Base-by-base conservation (phyloP, 2,888 invertebrate species). In the Invenusta paracnida region DNA sequence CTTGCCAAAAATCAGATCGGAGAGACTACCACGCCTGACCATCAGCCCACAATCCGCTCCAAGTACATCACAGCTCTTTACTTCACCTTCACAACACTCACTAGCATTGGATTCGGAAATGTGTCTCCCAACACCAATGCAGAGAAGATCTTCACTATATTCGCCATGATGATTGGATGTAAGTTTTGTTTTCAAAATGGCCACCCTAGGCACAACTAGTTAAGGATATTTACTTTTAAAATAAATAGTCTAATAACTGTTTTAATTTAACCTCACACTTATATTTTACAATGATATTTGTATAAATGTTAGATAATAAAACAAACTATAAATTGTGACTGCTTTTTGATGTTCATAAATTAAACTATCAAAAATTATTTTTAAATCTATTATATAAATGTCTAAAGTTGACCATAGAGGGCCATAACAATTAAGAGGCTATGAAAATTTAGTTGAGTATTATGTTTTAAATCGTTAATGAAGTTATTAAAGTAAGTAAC, bases 31-130 rank as follows among this genome's bases (percentile, higher is more conserved):
- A n/a, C 86, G 27, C n/a, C n/a, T 30, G 23, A 25, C 0, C 85
- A 83, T 2, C 91, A 91, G 25, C 91, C 91, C 0, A 90, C 90
- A 83, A 90, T 91, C 66, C 88, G 89, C 86, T 90, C 91, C 79
- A 89, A 89, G 86, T 91, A 91, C 87, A 90, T 91, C 84, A 91
- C 91, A 27, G 89, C 91, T 5, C 88, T 91, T 30, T 92, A 91
- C 88, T 92, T 92, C 88, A 91, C 91, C 1, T 90, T 91, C 88
- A 92, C 92, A 0, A 90, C 89, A 81, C 88, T 92, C 73, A 92
- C 92, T 29, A 91, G 91, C 88, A 91, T 92, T 66, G 92, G 92
- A 0, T 92, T 92, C 87, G 92, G 92, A 23, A 92, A 92, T 87
- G 90, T 92, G 29, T 90, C 91, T 0, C 91, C 91, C 1, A 91